A percentile compares a stretch with the other conserved stretches of the same genome.
phyloP scores from a whole-genome alignment of 2,797 vertebrate genomes.

The Hybognathus amarus region DNA sequence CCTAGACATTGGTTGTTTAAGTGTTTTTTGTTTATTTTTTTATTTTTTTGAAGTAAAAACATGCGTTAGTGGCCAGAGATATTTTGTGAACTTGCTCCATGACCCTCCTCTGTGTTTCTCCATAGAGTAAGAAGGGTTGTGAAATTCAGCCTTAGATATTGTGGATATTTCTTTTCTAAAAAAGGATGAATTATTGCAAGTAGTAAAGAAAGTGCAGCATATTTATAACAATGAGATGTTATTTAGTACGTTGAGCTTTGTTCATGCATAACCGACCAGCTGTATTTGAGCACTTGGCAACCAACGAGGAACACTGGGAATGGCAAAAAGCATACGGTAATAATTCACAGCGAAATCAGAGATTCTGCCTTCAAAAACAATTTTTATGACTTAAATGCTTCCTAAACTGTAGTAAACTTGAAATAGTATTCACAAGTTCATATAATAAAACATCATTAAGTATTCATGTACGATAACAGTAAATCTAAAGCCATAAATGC shows the following conservation, averaged over 20 bases:
- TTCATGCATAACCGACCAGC: neutral
- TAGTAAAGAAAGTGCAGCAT: slow-evolving; percentile 7
- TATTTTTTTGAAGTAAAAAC: slow-evolving; percentile 17
- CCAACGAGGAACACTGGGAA: neutral
- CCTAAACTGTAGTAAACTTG: slow-evolving; percentile 3
- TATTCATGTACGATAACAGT: neutral
- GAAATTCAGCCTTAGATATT: neutral
- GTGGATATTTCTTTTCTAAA: neutral
- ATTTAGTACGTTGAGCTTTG: neutral
- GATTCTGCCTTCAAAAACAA: neutral
- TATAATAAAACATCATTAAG: too few species aligned
- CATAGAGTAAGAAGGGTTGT: slow-evolving; percentile 3
- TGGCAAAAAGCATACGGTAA: neutral
- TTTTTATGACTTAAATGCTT: slow-evolving; percentile 20
- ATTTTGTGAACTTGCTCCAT: slow-evolving; percentile 3
- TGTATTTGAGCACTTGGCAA: slow-evolving; percentile 7
- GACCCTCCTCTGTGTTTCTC: slow-evolving; percentile 22
- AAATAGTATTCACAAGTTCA: neutral
- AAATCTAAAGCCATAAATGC: neutral
- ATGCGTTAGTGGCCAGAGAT: neutral
- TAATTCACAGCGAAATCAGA: slow-evolving; percentile 13
- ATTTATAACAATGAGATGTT: neutral
- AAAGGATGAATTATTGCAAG: neutral
- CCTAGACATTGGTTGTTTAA: neutral
- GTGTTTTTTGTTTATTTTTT: neutral